Conservation (phyloP, 1,140 invertebrate genomes). For the Drosophila santomea region DNA sequence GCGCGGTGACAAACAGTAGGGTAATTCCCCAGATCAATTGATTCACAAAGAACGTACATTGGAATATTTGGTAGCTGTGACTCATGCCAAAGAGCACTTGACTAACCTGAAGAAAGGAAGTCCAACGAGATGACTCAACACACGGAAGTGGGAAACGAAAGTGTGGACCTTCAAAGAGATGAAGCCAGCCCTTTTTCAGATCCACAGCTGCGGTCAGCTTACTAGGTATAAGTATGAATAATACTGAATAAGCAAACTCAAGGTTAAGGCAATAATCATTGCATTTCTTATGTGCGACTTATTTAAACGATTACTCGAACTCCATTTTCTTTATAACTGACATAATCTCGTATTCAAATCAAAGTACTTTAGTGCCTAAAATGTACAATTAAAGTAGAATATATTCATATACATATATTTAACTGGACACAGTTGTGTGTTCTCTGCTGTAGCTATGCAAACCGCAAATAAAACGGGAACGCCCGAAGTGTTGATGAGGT, state of each 20-base stretch:
- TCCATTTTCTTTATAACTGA: too few relatives aligned
- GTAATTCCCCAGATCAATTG: slow-evolving; percentile 14
- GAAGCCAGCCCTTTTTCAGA: not conserved
- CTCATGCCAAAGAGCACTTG: slow-evolving; percentile 18
- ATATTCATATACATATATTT: too few relatives aligned
- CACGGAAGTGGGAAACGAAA: slow-evolving; percentile 10
- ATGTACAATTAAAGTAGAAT: too few relatives aligned
- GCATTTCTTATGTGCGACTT: too few relatives aligned
- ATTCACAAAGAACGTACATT: slow-evolving; percentile 15
- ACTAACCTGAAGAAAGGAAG: not conserved
- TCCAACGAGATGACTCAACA: slow-evolving; percentile 16
- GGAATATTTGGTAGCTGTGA: slow-evolving; percentile 1
- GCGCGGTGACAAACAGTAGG: not conserved
- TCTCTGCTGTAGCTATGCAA: slow-evolving; percentile 2
- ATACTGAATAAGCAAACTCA: too few relatives aligned
- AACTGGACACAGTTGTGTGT: not conserved
- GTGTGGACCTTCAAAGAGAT: slow-evolving; percentile 4
- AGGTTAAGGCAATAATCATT: too few relatives aligned
- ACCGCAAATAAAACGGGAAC: slow-evolving; percentile 23
- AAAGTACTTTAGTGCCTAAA: too few relatives aligned
- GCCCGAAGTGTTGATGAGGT: slow-evolving; percentile 9
- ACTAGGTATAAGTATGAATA: not conserved
- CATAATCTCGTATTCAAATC: too few relatives aligned
- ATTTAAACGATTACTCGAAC: too few relatives aligned
- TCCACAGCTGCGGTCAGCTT: not conserved